Base-by-base conservation (phyloP, 2,113 vertebrate species). In the Perca flavescens region DNA sequence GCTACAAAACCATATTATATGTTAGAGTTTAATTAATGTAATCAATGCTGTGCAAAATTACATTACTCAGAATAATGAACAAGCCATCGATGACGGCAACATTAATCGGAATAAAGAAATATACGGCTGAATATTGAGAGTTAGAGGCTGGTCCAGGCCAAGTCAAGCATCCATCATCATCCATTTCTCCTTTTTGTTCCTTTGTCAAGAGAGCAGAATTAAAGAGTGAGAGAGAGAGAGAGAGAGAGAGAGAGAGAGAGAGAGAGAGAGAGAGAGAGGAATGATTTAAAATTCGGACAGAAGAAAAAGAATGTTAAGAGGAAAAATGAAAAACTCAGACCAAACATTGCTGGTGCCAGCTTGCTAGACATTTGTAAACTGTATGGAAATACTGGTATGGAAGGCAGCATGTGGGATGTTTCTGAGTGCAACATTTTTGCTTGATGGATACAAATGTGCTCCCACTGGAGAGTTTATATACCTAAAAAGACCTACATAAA, bases 51-150 rank as follows among this genome's bases (percentile, higher is more conserved):
- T 71, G 71, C 82, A 79, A 67, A 88, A 75, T 40, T 73, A 83
- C 70, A 88, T 84, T 83, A 81, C 79, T 77, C 65, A 50, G 79
- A 85, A 90, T 88, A 90, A 87, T 81, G 80, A 89, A 88, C 52
- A 80, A 88, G 68, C 49, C 67, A 52, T 56, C 16, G 36, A 58
- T 54, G 53, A 46, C 8, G 1, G 49, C 71, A 36, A 80, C 57
- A 78, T 84, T 70, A 74, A 84, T 81, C 21, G 50, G 47, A 60
- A 64, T 28, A 61, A 77, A 74, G 74, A 16, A 81, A 77, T 47
- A 81, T 40, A 54, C 47, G 7, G 56, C 15, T 88, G 56, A 61
- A 25, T 46, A 84, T 49, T 63, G 58, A 85, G 36, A n/a, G 77
- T 66, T 54, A 61, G 60, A 71, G 31, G 49, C 74, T 49, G 52